phyloP scores from a whole-genome alignment of 2,113 vertebrate genomes.

The Gobius niger region DNA sequence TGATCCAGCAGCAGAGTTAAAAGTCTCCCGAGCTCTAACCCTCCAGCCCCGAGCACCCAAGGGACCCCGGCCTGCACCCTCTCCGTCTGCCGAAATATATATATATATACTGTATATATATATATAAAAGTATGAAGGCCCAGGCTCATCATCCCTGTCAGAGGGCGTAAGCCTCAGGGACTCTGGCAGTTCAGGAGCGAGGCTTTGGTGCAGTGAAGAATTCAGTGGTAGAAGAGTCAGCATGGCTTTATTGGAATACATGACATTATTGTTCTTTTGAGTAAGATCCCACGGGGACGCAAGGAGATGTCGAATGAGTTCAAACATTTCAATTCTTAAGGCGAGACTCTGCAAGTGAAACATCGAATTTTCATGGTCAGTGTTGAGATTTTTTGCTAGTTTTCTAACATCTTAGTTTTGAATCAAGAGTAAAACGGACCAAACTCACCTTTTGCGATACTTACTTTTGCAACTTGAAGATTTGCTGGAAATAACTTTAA shows the following conservation, averaged over 20 bases:
- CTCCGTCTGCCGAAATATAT: background rate
- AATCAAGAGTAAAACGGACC: too few species aligned
- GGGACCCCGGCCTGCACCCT: conserved; percentile 13
- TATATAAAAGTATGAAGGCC: conserved; percentile 25
- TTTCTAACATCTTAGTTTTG: too few species aligned
- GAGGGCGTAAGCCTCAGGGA: conserved; percentile 11
- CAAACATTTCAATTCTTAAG: background rate
- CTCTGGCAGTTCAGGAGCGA: background rate
- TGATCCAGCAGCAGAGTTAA: conserved; percentile 36
- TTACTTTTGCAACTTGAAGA: too few species aligned
- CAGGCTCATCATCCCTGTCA: conserved; percentile 31
- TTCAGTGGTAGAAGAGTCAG: background rate
- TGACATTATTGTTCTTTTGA: too few species aligned
- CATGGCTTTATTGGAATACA: background rate
- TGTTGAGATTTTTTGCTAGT: too few species aligned
- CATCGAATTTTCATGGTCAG: too few species aligned
- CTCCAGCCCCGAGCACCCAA: conserved; percentile 3
- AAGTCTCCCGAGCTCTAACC: conserved; percentile 30
- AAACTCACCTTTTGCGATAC: too few species aligned
- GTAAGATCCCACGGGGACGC: too few species aligned
- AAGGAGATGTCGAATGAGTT: background rate
- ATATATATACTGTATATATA: background rate
- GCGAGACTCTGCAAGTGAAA: too few species aligned
- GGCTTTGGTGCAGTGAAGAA: background rate
- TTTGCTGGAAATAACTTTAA: too few species aligned